Evolutionary conservation across 2,797 vertebrate genomes (phyloP).

Genomic region (Syngnathus acus): DNA sequence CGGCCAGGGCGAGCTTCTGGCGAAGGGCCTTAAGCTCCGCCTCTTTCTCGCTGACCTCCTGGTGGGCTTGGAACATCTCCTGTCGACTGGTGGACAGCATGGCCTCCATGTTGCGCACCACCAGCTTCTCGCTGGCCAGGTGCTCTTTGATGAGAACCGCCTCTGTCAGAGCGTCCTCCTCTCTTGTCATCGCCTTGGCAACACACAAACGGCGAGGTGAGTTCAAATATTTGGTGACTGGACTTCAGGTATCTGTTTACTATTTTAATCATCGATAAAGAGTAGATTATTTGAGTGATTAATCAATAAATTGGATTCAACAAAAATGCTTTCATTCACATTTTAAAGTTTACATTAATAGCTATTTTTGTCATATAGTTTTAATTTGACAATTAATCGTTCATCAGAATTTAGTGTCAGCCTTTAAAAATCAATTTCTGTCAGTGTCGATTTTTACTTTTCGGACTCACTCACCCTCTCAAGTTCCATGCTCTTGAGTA

Average conservation of each 20-base stretch:
- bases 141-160: slow-evolving; percentile 85
- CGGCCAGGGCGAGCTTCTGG: slow-evolving; percentile 82
- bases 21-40: slow-evolving; percentile 85
- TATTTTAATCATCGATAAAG: too few species aligned
- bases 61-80: slow-evolving; percentile 92
- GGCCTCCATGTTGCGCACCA: slow-evolving; percentile 85
- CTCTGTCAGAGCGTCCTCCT: slow-evolving; percentile 86
- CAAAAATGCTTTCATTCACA: too few species aligned
- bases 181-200: slow-evolving; percentile 74
- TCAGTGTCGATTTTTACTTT: neutral
- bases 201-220: neutral
- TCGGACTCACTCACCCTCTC: slow-evolving; percentile 76
- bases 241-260: too few species aligned
- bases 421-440: too few species aligned
- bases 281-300: too few species aligned
- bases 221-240: too few species aligned
- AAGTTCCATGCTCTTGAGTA: slow-evolving; percentile 82
- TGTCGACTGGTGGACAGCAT: slow-evolving; percentile 86
- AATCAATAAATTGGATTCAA: too few species aligned
- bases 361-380: too few species aligned
- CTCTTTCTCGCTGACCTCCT: slow-evolving; percentile 82
- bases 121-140: slow-evolving; percentile 79
- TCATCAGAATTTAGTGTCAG: too few species aligned
- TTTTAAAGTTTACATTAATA: too few species aligned
- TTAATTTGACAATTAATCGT: too few species aligned